Conservation (phyloP, 2,888 invertebrate genomes). For the Drosophila anceps region DNA sequence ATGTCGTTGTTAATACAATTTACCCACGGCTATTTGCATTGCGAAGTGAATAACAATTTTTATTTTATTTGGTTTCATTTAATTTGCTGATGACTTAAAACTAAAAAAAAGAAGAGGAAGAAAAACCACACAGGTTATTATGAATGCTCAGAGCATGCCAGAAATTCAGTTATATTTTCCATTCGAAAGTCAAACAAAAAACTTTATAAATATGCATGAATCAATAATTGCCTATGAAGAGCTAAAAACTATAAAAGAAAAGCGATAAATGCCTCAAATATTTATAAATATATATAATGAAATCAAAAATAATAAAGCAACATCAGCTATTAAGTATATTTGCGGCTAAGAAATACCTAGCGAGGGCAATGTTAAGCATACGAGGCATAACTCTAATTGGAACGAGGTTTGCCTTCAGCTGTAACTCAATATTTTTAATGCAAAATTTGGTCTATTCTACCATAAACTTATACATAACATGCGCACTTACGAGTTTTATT, state of each 20-base stretch:
- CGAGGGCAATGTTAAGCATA: not conserved
- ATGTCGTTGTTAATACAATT: slow-evolving; percentile 3
- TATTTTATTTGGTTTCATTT: slow-evolving; percentile 1
- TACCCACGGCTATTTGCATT: slow-evolving; percentile 2
- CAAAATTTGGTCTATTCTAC: not conserved
- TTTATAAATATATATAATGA: not conserved
- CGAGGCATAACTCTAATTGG: not conserved
- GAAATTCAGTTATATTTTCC: slow-evolving; percentile 7
- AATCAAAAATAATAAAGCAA: not conserved
- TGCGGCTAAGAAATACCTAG: not conserved
- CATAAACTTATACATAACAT: not conserved
- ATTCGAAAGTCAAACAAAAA: slow-evolving; percentile 7
- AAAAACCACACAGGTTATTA: not conserved
- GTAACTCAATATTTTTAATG: not conserved
- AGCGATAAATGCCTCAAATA: slow-evolving; percentile 12
- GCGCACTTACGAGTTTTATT: not conserved
- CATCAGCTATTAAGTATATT: too few species aligned
- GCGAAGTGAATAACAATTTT: not conserved
- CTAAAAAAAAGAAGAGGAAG: too few species aligned
- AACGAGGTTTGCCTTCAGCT: too few species aligned
- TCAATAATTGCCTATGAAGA: not conserved
- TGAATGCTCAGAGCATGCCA: not conserved
- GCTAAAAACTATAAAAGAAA: slow-evolving; percentile 2
- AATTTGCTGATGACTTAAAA: slow-evolving; percentile 1
- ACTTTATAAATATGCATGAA: slow-evolving; percentile 1